phyloP scores from a whole-genome alignment of 2,888 invertebrate species.

The Perizoma affinitatum region DNA sequence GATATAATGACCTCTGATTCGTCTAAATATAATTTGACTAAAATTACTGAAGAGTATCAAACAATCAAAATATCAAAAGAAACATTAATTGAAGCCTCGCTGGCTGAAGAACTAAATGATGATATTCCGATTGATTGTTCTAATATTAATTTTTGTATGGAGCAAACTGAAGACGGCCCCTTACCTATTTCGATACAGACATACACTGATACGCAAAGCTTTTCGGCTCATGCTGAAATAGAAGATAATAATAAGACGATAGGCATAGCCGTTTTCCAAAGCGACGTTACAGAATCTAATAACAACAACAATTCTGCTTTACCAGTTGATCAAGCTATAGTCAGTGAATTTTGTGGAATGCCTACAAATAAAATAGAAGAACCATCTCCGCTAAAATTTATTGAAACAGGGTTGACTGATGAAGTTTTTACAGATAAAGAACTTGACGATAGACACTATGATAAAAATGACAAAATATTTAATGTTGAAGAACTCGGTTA shows the following conservation, averaged over 20 bases:
- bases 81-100: not conserved
- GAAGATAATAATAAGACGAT: not conserved
- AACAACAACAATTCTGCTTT: not conserved
- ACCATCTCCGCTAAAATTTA: too few relatives aligned
- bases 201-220: not conserved
- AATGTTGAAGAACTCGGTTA: too few relatives aligned
- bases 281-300: not conserved
- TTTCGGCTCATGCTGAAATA: not conserved
- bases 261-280: not conserved
- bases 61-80: not conserved
- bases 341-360: too few relatives aligned
- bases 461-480: too few relatives aligned
- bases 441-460: too few relatives aligned
- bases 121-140: slow-evolving; percentile 4
- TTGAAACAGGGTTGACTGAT: too few relatives aligned
- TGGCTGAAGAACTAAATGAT: not conserved
- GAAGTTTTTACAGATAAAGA: too few relatives aligned
- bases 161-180: not conserved
- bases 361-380: too few relatives aligned
- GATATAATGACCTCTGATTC: too few relatives aligned
- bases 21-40: not conserved
- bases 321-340: too few relatives aligned
- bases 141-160: not conserved
- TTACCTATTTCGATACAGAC: not conserved
- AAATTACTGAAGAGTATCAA: not conserved